Evolutionary conservation across 2,888 invertebrate genomes (phyloP), one percentile per base, ranked within the genome.

Genomic region (Minunthozetes semirufus): DNA sequence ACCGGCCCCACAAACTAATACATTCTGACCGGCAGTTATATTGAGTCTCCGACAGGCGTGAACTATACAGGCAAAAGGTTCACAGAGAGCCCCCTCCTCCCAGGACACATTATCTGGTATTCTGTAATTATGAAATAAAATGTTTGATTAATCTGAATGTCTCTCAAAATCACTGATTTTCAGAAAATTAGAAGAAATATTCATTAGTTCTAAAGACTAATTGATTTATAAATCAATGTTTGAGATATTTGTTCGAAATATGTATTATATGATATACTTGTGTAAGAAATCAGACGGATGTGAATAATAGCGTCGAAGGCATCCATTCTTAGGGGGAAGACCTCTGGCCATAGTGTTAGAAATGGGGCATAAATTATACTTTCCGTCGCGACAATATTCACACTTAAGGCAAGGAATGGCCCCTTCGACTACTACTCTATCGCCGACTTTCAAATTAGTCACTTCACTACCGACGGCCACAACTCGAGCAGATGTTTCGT

Each of bases 381-480:
- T 86, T 50, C 97, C 97, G 75, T 84, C 86, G 84, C 93, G 94
- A 85, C 97, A 98, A 82, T 88, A 89, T 61, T 87, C 85, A 82
- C 97, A 98, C 73, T 84, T 84, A 73, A 93, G 87, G 81, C 97
- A 98, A 2, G 92, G 89, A 76, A 93, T 90, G 13, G 95, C 96
- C 0, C 97, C 97, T 84, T 96, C 96, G 79, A 97, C 90, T 0
- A 95, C 94, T 5, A 97, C 95, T 78, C 94, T 87, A 84, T 96
- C 96, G 1, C 95, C 85, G 83, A 82, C 78, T 84, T 88, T 83
- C 1, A 86, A 81, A 75, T 81, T 77, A 8, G 80, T 85, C 6
- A 87, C 87, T 22, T 83, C 82, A 46, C 84, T 86, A 63, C 92
- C 90, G 76, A 92, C 86, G 85, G 92, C 88, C 72, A 80, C 79